Conservation (phyloP, 2,888 invertebrate genomes). For the Artemia sinica region DNA sequence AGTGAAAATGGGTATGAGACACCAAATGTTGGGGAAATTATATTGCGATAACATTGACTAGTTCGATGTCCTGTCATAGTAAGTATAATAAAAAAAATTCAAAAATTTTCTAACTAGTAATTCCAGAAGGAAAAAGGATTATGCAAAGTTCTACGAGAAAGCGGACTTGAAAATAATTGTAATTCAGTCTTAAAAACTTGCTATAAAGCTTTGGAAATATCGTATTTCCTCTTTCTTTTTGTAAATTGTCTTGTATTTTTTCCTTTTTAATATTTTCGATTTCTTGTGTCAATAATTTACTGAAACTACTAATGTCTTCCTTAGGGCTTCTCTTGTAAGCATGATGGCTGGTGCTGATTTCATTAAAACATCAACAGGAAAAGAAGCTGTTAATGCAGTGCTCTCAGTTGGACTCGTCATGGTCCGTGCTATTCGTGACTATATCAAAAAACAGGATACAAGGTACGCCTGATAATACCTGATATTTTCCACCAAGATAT, state of each 20-base stretch:
- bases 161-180: no score
- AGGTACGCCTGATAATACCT: conserved; percentile 35
- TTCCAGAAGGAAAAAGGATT: no score
- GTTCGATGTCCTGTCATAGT: no score
- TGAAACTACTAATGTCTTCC: not conserved
- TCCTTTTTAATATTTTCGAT: not conserved
- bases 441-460: conserved; percentile 48
- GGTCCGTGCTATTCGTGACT: conserved; percentile 76
- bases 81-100: no score
- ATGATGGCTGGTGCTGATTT: conserved; percentile 96
- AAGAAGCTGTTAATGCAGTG: conserved; percentile 86
- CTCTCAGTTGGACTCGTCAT: conserved; percentile 77
- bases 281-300: conserved; percentile 12
- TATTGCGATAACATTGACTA: not conserved
- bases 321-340: conserved; percentile 55
- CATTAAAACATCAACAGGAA: conserved; percentile 95
- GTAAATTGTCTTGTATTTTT: no score
- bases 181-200: no score
- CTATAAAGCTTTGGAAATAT: no score
- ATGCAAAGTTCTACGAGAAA: no score
- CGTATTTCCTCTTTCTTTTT: no score
- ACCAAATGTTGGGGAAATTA: no score
- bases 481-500: not conserved
- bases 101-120: no score
- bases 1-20: no score